phyloP scores from a whole-genome alignment of 2,888 invertebrate genomes.

The Drosophila suboccidentalis region DNA sequence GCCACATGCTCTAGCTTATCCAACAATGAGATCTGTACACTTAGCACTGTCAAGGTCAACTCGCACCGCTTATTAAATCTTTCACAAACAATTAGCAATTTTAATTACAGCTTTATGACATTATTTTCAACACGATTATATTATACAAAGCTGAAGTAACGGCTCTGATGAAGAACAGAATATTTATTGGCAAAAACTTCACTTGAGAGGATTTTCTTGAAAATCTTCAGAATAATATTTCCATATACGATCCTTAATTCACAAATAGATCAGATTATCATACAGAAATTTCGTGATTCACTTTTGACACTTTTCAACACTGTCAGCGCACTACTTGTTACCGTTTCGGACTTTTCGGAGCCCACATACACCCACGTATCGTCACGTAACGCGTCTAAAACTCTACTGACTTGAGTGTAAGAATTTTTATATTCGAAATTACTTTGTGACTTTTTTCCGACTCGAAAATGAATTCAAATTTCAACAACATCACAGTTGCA shows the following conservation, averaged over 20 bases:
- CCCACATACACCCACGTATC: slow-evolving; percentile 70
- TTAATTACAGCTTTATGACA: slow-evolving; percentile 54
- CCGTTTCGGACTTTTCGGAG: slow-evolving; percentile 33
- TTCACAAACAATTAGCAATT: slow-evolving; percentile 68
- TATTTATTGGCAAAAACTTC: not conserved
- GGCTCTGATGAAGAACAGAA: slow-evolving; percentile 5
- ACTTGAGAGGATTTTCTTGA: not conserved
- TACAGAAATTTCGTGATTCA: not conserved
- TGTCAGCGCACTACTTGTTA: slow-evolving; percentile 23
- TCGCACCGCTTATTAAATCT: slow-evolving; percentile 52
- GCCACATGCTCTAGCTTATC: slow-evolving; percentile 56
- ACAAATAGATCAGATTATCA: not conserved
- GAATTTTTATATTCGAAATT: slow-evolving; percentile 78
- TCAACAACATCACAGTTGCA: slow-evolving; percentile 61
- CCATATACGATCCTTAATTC: not conserved
- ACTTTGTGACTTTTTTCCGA: slow-evolving; percentile 70
- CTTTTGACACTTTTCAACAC: slow-evolving; percentile 22
- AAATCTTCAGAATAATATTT: not conserved
- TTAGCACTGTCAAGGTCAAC: slow-evolving; percentile 70
- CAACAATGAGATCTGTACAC: slow-evolving; percentile 54
- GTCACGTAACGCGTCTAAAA: slow-evolving; percentile 82
- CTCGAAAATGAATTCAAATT: slow-evolving; percentile 81
- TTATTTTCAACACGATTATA: slow-evolving; percentile 28
- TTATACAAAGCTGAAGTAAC: slow-evolving; percentile 7
- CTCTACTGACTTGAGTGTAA: slow-evolving; percentile 82